These are phyloP conservation scores for Mesoligia furuncula DNA, from an alignment of 2,888 invertebrate species.

Conservation along the genomic window DNA sequence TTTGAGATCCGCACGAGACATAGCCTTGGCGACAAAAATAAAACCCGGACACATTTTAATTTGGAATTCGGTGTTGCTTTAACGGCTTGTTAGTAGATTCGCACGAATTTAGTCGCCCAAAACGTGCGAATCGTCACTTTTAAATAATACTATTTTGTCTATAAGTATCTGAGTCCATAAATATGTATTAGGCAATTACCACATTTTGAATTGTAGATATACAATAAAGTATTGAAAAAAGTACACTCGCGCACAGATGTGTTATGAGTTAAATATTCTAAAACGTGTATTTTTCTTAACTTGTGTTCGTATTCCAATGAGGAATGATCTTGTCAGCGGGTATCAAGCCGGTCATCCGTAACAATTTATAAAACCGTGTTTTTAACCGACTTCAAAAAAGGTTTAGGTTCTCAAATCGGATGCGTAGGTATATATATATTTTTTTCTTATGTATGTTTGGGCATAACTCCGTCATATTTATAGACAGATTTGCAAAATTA, in stretches of 20 bases:
- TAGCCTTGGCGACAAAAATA: constrained; percentile 48
- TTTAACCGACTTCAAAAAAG: not conserved
- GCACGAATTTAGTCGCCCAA: not conserved
- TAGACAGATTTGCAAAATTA: too few species aligned
- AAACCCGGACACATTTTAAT: constrained; percentile 43
- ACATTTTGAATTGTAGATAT: not conserved
- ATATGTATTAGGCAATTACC: too few species aligned
- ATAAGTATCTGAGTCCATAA: too few species aligned
- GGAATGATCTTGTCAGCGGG: constrained; percentile 38
- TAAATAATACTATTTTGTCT: not conserved
- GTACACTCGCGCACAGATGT: not conserved
- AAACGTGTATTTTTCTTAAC: too few species aligned
- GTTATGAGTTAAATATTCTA: not conserved
- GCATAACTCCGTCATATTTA: too few species aligned
- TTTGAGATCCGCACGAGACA: constrained; percentile 44
- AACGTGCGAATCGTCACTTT: too few species aligned
- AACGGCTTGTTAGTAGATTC: not conserved
- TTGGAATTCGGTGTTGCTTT: constrained; percentile 32
- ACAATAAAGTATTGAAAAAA: not conserved
- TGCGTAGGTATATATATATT: too few species aligned
- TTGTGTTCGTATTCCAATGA: constrained; percentile 31
- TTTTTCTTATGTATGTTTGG: too few species aligned
- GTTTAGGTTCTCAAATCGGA: too few species aligned
- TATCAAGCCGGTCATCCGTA: constrained; percentile 26
- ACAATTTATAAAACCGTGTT: constrained; percentile 26